Conservation (phyloP, 2,888 invertebrate genomes). For the Chirona hameri region DNA sequence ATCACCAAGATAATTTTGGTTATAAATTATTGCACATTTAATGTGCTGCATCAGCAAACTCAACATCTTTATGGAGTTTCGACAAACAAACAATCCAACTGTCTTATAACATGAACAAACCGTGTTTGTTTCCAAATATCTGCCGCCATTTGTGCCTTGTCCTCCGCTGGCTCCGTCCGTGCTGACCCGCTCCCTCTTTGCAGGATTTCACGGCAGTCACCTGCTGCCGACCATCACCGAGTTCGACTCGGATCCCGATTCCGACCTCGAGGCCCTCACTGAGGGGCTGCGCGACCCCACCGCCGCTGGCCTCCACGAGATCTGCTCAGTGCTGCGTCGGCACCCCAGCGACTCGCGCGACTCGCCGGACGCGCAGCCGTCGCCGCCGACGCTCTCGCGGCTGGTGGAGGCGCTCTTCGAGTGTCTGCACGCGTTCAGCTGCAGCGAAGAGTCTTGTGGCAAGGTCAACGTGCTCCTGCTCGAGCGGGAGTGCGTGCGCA, state of each 20-base stretch:
- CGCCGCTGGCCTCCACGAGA: background rate
- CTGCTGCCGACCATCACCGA: background rate
- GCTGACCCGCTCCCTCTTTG: background rate
- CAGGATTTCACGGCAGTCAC: background rate
- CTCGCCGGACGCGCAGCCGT: too few relatives aligned
- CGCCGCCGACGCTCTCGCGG: background rate
- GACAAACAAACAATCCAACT: too few relatives aligned
- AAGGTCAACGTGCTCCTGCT: conserved; percentile 25
- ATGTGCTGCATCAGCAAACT: too few relatives aligned
- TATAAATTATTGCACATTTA: too few relatives aligned
- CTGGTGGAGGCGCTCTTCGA: background rate
- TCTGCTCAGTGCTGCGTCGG: background rate
- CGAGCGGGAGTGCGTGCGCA: conserved; percentile 1
- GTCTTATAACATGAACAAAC: too few relatives aligned
- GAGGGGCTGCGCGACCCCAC: background rate
- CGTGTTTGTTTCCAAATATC: too few relatives aligned
- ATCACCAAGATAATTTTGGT: too few relatives aligned
- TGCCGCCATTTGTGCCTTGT: too few relatives aligned
- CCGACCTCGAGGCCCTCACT: background rate
- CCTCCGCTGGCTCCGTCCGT: background rate
- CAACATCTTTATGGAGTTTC: too few relatives aligned
- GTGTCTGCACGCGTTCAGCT: background rate
- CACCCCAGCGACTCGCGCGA: background rate
- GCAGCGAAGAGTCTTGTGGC: background rate
- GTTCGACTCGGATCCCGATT: background rate